A percentile compares a stretch with the other conserved stretches of the same genome.
These are phyloP conservation scores for Brachyopa scutellaris DNA, from an alignment of 2,888 invertebrate genomes.

Conservation along the genomic window DNA sequence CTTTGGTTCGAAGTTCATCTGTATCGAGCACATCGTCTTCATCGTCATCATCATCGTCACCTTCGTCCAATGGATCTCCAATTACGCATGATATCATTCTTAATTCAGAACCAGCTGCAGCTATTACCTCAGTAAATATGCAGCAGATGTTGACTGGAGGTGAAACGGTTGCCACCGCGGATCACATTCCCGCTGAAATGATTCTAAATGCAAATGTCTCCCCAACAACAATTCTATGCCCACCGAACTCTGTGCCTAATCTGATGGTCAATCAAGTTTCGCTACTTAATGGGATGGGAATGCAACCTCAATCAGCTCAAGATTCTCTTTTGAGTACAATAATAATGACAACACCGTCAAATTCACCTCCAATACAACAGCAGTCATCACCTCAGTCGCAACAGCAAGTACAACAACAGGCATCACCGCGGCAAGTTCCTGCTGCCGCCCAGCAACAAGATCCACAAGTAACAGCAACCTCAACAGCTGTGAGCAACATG, in stretches of 20 bases:
- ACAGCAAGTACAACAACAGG: conserved; percentile 68
- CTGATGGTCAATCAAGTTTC: conserved; percentile 80
- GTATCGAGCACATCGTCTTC: conserved; percentile 80
- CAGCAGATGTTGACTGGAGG: conserved; percentile 74
- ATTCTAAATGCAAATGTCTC: conserved; percentile 85
- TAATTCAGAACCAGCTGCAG: conserved; percentile 80
- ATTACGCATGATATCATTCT: conserved; percentile 81
- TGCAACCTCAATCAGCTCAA: conserved; percentile 79
- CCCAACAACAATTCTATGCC: conserved; percentile 84
- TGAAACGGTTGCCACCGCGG: conserved; percentile 74
- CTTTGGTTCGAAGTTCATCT: conserved; percentile 81
- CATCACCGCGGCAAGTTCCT: conserved; percentile 73
- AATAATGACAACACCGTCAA: conserved; percentile 79
- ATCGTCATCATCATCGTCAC: conserved; percentile 70
- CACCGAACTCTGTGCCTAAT: conserved; percentile 78
- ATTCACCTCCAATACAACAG: conserved; percentile 66
- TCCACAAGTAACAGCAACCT: conserved; percentile 78
- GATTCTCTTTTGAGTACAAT: conserved; percentile 80
- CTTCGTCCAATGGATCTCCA: conserved; percentile 75
- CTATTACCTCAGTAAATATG: conserved; percentile 77
- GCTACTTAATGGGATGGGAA: conserved; percentile 80
- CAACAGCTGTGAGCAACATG: conserved; percentile 85
- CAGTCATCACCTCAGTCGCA: conserved; percentile 73
- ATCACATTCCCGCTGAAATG: conserved; percentile 83
- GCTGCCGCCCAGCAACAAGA: conserved; percentile 74